Evolutionary conservation across 2,797 vertebrate species (phyloP), one percentile per base, ranked within the genome.

Genomic region (Bucorvus abyssinicus): DNA sequence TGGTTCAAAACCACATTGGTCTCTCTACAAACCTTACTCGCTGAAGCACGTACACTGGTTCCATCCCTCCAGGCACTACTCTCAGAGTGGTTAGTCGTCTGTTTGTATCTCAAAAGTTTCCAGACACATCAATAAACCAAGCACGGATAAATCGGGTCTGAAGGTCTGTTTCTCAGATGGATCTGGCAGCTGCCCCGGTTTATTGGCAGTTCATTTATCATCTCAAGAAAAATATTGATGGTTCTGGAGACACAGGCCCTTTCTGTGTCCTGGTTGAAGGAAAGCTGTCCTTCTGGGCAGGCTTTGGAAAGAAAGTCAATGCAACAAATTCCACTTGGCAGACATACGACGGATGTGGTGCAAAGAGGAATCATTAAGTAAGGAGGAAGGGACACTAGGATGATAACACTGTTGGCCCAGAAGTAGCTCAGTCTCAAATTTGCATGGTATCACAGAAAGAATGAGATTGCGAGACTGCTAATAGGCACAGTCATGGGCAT

Each of bases 121-220:
- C 88, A 97, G 95, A 97, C 92, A 92, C 87, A 97, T 97, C 96
- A 97, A 96, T 95, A 98, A 91, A 67, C 96, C 77, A 91, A 91
- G 94, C 97, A 97, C n/a, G 73, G 88, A 95, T 69, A 93, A 96
- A 95, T 84, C 3, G 26, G 81, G 92, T 95, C 94, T 92, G 95
- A 96, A 97, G 96, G 95, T 94, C 87, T 94, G 87, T 93, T 97
- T 97, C 96, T 97, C 96, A 97, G 96, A 97, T 94, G 90, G 91
- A 96, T 94, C 92, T 98, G 97, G 97, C 97, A 98, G 97, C 96
- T 98, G 97, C 96, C 97, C 98, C 20, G 2, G 93, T 87, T 97
- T 98, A 98, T 98, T 98, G 97, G 97, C 97, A 98, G 96, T 96
- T 96, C 96, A 98, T 98, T 98, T 98, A 98, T 98, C 98, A 98